Base-by-base conservation (phyloP, 2,113 vertebrate species). In the Theristicus caerulescens region DNA sequence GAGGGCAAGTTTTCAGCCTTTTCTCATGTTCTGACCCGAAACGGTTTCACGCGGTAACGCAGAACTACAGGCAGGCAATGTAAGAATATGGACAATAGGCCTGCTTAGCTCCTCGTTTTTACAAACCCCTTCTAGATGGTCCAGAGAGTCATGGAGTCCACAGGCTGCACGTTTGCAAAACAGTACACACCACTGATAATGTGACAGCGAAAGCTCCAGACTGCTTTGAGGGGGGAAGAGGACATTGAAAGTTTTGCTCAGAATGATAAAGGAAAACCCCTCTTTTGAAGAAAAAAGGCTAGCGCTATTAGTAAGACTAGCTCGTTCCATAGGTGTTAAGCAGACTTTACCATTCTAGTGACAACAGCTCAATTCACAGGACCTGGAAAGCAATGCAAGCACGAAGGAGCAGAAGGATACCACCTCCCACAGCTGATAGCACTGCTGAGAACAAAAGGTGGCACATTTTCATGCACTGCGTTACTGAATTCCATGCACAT, bases 251-350 rank as follows among this genome's bases (percentile, higher is more conserved):
- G 29, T 40, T 71, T 42, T 79, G 14, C 38, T n/a, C 13, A 32
- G 27, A 66, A 59, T 1, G 0, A 29, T 25, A 55, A 54, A 62
- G 13, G 22, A 38, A 66, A 64, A 57, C n/a, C 7, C 36, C 27
- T 26, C n/a, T 81, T 64, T 34, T 64, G 40, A 36, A 72, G 29
- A 54, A 47, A 27, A 73, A 32, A 54, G 25, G 16, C 24, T 46
- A 38, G 25, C 16, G 10, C 52, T 59, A 16, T n/a, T 73, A 70
- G 17, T 20, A 31, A 54, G 47, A 42, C 16, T 16, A 38, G 44
- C 11, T 34, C 3, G 1, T 21, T 58, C 47, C 29, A 14, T 10
- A 16, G 0, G 1, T 31, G 34, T 26, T 66, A n/a, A 66, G 31
- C 40, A n/a, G 46, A 24, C 38, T 13, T n/a, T 15, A 42, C 46